Conservation (phyloP, 1,140 invertebrate genomes). For the Arctopsyche grandis region DNA sequence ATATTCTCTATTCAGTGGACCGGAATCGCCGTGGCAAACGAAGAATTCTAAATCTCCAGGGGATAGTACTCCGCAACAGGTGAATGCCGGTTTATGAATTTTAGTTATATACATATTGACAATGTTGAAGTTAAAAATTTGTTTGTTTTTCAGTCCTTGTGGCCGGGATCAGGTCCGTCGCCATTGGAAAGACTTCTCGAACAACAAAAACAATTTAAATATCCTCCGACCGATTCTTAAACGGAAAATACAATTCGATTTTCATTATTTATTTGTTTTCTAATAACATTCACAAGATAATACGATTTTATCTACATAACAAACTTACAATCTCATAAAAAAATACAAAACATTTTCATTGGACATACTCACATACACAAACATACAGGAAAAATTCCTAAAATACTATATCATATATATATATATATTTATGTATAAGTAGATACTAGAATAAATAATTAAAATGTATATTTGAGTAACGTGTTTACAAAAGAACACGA, state of each 20-base stretch:
- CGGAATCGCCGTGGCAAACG: constrained; percentile 30
- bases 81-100: background rate
- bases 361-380: no score
- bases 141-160: constrained; percentile 73
- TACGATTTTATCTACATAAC: constrained; percentile 9
- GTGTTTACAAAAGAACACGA: no score
- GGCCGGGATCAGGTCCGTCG: constrained; percentile 80
- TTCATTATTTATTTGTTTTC: background rate
- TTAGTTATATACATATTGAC: background rate
- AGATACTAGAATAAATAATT: no score
- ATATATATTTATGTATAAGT: background rate
- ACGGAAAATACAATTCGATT: no score
- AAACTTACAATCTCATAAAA: background rate
- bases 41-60: constrained; percentile 4
- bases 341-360: background rate
- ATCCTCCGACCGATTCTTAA: constrained; percentile 51
- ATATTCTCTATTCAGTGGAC: constrained; percentile 24
- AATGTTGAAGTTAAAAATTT: constrained; percentile 27
- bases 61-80: constrained; percentile 27
- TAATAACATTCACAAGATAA: background rate
- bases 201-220: constrained; percentile 76
- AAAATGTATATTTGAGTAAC: no score
- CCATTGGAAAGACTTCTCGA: constrained; percentile 83
- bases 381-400: background rate
- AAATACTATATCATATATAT: background rate